phyloP scores from a whole-genome alignment of 2,888 invertebrate genomes.

The Ophonus ardosiacus region DNA sequence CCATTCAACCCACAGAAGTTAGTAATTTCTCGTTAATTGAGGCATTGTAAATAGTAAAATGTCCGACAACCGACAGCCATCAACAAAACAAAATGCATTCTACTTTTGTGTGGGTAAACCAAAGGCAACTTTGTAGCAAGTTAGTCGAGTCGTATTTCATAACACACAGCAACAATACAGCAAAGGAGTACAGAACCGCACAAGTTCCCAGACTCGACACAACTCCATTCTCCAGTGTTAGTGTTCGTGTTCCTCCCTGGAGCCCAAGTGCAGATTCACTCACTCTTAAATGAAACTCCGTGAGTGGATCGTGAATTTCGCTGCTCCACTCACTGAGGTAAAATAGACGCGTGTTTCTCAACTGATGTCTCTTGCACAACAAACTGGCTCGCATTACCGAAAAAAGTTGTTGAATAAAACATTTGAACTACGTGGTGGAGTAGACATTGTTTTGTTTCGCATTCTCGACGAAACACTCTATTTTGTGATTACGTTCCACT shows the following conservation, averaged over 20 bases:
- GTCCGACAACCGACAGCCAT: background rate
- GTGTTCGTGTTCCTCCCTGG: background rate
- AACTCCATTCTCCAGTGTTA: background rate
- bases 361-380: conserved; percentile 34
- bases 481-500: conserved; percentile 48
- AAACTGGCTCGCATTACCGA: conserved; percentile 48
- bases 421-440: conserved; percentile 46
- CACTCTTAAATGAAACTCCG: conserved; percentile 25
- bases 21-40: background rate
- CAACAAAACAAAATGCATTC: conserved; percentile 15
- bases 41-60: background rate
- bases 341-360: conserved; percentile 40
- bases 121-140: conserved; percentile 2
- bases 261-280: conserved; percentile 26
- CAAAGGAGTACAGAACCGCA: conserved; percentile 16
- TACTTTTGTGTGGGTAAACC: conserved; percentile 5
- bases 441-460: conserved; percentile 51
- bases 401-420: conserved; percentile 58
- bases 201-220: background rate
- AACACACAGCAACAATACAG: conserved; percentile 32
- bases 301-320: conserved; percentile 15
- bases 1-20: background rate
- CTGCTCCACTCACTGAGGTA: conserved; percentile 19
- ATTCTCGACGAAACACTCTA: conserved; percentile 52
- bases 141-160: conserved; percentile 15